Conservation (phyloP, 2,113 vertebrate species). For the Callipepla squamata region DNA sequence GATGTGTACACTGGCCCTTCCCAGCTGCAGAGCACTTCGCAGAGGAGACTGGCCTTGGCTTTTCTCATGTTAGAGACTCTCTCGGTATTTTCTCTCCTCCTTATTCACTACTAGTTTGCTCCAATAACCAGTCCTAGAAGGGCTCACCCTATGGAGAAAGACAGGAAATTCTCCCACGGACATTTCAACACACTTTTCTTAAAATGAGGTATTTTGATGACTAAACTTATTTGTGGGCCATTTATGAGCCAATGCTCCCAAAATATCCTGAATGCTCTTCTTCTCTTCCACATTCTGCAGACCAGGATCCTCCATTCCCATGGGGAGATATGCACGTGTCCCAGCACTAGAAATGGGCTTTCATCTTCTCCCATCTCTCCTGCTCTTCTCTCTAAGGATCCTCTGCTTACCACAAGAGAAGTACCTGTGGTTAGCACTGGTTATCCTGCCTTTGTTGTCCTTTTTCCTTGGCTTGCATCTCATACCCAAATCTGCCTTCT, state of each 20-base stretch:
- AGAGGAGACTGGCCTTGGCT: not conserved
- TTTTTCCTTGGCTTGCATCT: not conserved
- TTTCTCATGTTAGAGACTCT: not conserved
- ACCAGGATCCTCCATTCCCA: not conserved
- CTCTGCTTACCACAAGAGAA: rapidly evolving
- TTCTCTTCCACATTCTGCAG: not conserved
- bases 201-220: not conserved
- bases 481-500: not conserved
- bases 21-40: not conserved
- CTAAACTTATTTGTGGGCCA: not conserved
- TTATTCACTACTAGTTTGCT: not conserved
- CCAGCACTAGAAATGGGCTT: not conserved
- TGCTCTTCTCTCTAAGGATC: not conserved
- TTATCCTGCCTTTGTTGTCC: not conserved
- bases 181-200: not conserved
- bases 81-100: not conserved
- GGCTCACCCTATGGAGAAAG: not conserved
- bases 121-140: not conserved
- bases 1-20: rapidly evolving
- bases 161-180: not conserved
- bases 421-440: not conserved
- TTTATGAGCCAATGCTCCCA: not conserved
- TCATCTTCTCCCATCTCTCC: not conserved
- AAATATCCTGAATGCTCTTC: not conserved
- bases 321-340: not conserved